Conservation (phyloP, 92 coral and sea anemone genomes). For the Montipora capitata region DNA sequence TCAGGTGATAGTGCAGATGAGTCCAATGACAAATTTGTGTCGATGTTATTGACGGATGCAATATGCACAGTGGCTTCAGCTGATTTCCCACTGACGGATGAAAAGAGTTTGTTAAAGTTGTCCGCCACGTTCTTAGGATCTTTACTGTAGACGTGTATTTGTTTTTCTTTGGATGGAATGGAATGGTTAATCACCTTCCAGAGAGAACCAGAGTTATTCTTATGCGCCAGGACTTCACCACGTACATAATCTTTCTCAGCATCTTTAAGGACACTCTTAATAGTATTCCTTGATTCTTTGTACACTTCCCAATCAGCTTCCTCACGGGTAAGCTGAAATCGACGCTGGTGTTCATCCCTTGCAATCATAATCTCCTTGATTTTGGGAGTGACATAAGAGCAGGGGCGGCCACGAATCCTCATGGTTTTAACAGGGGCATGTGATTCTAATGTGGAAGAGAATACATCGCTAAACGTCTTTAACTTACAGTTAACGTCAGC, state of each 20-base stretch:
- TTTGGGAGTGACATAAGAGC: conserved; percentile 68
- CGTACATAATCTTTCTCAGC: conserved; percentile 29
- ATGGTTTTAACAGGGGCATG: conserved; percentile 52
- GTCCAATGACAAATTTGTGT: not conserved
- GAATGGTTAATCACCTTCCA: conserved; percentile 44
- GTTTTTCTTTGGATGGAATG: conserved; percentile 41
- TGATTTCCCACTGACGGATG: not conserved
- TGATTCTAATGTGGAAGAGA: conserved; percentile 49
- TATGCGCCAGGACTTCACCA: conserved; percentile 29
- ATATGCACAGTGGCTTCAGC: conserved; percentile 34
- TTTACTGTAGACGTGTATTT: conserved; percentile 48
- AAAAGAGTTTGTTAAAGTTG: not conserved
- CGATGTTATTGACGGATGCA: conserved; percentile 54
- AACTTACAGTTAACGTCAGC: conserved; percentile 43
- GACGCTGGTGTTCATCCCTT: conserved; percentile 2
- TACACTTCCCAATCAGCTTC: not conserved
- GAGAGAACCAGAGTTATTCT: conserved; percentile 32
- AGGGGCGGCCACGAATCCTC: conserved; percentile 65
- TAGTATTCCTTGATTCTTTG: not conserved
- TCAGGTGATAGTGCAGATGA: not conserved
- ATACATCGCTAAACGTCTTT: conserved; percentile 31
- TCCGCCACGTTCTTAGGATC: not conserved
- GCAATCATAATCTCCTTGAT: conserved; percentile 44
- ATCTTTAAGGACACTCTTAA: not conserved
- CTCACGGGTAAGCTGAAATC: not conserved